Percentiles rank a stretch among this genome's conserved stretches.
phyloP scores from a whole-genome alignment of 1,140 invertebrate genomes.

The Solen grandis region DNA sequence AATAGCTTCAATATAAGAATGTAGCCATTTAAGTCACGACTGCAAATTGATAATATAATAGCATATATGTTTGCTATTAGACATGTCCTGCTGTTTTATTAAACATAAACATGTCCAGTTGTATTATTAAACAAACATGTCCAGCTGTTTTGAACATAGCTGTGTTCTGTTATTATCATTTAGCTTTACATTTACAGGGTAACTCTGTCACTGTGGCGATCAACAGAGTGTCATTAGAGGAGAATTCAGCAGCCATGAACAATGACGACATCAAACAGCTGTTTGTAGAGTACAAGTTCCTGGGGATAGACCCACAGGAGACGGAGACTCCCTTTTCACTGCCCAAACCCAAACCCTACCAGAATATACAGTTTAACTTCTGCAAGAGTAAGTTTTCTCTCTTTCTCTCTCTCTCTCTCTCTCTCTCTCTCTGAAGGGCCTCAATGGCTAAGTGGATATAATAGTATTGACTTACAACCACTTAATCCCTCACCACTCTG shows the following conservation, averaged over 20 bases:
- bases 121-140: neutral
- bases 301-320: conserved; percentile 79
- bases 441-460: too few species aligned
- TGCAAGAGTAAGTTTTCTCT: conserved; percentile 80
- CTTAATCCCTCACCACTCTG: too few species aligned
- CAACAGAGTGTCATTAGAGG: conserved; percentile 73
- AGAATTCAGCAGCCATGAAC: conserved; percentile 70
- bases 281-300: conserved; percentile 81
- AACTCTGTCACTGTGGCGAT: conserved; percentile 77
- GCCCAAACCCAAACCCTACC: conserved; percentile 79
- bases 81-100: too few species aligned
- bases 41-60: too few species aligned
- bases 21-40: too few species aligned
- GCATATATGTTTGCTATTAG: too few species aligned
- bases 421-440: too few species aligned
- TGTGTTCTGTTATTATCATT: neutral
- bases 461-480: too few species aligned
- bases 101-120: neutral
- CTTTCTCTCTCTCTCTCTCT: neutral
- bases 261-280: conserved; percentile 78
- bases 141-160: neutral
- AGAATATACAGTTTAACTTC: conserved; percentile 80
- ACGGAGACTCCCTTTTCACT: conserved; percentile 81
- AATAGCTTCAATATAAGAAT: too few species aligned
- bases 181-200: conserved; percentile 58